Evolutionary conservation across 2,113 vertebrate species (phyloP).

Genomic region (Pandion haliaetus): DNA sequence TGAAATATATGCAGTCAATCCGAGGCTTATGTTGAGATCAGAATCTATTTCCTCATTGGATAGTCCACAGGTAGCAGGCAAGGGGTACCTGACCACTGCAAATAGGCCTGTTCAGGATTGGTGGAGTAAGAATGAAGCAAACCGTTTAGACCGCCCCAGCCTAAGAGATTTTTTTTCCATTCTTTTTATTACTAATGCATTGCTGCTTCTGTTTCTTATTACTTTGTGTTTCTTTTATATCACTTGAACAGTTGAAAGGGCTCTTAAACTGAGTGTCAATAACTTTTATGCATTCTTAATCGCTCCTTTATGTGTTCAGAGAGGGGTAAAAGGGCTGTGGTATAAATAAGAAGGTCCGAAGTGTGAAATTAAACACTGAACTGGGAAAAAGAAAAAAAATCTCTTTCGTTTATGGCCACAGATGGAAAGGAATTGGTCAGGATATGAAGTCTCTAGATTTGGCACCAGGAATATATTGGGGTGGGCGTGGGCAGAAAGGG

Average conservation of each 20-base stretch:
- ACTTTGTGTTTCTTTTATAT: background rate
- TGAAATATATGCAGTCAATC: background rate
- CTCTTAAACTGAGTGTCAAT: background rate
- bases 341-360: background rate
- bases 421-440: background rate
- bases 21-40: background rate
- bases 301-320: background rate
- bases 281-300: background rate
- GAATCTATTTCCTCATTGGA: background rate
- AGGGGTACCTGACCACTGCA: background rate
- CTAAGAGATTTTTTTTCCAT: background rate
- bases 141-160: background rate
- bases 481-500: background rate
- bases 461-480: background rate
- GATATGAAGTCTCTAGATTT: background rate
- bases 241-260: background rate
- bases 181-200: background rate
- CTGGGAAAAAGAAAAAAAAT: background rate
- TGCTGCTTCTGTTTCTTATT: background rate
- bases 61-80: background rate
- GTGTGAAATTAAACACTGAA: background rate
- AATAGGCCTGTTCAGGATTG: background rate
- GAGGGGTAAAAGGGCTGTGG: background rate
- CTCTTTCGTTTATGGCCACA: background rate
- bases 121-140: background rate